Base-by-base conservation (phyloP, 2,113 vertebrate species). In the Nycticebus coucang region DNA sequence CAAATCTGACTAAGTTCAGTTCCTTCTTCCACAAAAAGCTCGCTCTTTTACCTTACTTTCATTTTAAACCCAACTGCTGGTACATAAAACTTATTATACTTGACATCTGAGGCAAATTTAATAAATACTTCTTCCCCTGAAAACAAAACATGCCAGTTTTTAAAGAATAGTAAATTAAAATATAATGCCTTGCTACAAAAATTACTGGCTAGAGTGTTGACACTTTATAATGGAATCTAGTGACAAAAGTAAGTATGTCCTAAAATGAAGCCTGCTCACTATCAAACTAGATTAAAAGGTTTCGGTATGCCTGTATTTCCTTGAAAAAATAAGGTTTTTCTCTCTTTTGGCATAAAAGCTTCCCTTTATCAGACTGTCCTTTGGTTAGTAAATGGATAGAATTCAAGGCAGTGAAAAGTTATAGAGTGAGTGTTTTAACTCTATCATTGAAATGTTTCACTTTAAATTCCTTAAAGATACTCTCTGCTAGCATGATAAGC, bases 41-140 rank as follows among this genome's bases (percentile, higher is more conserved):
- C 15, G 26, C 45, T 92, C 89, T 35, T 92, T 59, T 59, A 68
- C 22, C 24, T 92, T 53, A 74, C 59, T 82, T 77, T 92, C 45
- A 74, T 62, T 90, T 96, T 71, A 95, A 83, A 75, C n/a, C 35
- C 55, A 77, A 50, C 59, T 84, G 45, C 14, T 75, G 37, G 66
- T 66, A 91, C 17, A 33, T 53, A 7, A 69, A 7, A 69, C n/a
- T 91, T 85, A 84, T 87, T 87, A 89, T 86, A 82, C 35, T 66
- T 93, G 50, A 85, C 68, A 85, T 74, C 12, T 78, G 41, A 86
- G 50, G 93, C 30, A 78, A 21, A 87, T 71, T 68, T 78, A 77
- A 94, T 64, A 88, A 90, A 86, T 45, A 60, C 1, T 41, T 15
- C 45, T 10, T 17, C 12, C 12, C 2, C 13, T 21, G 64, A 77